These are phyloP conservation scores for Molorchus minor DNA, from an alignment of 2,888 invertebrate genomes.

Conservation along the genomic window DNA sequence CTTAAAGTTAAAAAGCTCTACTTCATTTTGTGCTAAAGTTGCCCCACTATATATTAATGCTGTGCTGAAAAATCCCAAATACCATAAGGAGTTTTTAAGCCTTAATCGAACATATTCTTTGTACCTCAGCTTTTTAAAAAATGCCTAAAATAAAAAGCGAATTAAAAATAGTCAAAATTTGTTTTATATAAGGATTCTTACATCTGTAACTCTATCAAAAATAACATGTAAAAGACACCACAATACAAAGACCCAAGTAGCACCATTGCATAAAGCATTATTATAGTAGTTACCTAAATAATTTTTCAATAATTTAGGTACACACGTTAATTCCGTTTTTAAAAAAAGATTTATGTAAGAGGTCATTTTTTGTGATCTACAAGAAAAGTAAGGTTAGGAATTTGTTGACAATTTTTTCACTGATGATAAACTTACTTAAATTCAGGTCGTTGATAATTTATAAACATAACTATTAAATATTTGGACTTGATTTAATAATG, in stretches of 20 bases:
- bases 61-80: slow-evolving; percentile 53
- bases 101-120: slow-evolving; percentile 52
- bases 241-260: slow-evolving; percentile 56
- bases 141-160: slow-evolving; percentile 45
- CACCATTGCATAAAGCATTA: slow-evolving; percentile 57
- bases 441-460: slow-evolving; percentile 4
- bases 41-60: slow-evolving; percentile 53
- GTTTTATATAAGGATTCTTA: slow-evolving; percentile 37
- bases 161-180: not conserved
- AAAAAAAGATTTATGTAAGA: slow-evolving; percentile 50
- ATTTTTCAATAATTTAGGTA: slow-evolving; percentile 53
- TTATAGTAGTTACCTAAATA: slow-evolving; percentile 56
- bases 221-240: slow-evolving; percentile 54
- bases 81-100: slow-evolving; percentile 54
- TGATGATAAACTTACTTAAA: not conserved
- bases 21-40: slow-evolving; percentile 50
- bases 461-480: slow-evolving; percentile 17
- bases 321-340: slow-evolving; percentile 56
- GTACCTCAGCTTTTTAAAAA: slow-evolving; percentile 52
- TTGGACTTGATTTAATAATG: slow-evolving; percentile 6
- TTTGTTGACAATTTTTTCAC: slow-evolving; percentile 5
- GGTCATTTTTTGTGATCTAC: slow-evolving; percentile 32
- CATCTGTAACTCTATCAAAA: slow-evolving; percentile 54
- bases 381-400: slow-evolving; percentile 22
- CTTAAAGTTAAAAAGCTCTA: slow-evolving; percentile 48